Percentiles rank a stretch among this genome's conserved stretches.
These are phyloP conservation scores for Phenganax subtilis DNA, from an alignment of 92 coral and sea anemone genomes.

Conservation along the genomic window DNA sequence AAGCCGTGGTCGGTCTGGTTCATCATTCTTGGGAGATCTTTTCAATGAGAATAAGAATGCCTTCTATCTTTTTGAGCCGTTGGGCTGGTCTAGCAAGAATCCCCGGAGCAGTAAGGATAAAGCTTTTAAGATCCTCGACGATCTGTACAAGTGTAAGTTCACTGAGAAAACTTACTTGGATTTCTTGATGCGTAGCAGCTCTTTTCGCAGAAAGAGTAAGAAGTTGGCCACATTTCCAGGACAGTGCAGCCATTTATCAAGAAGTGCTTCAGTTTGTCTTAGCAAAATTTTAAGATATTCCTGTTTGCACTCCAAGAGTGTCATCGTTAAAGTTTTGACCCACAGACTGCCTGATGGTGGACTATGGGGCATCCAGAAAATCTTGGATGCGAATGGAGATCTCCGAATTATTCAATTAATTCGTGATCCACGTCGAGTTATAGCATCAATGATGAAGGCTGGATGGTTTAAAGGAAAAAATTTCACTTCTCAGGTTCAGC, in stretches of 20 bases:
- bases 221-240: background rate
- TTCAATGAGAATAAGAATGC: background rate
- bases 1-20: conserved; percentile 31
- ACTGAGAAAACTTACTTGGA: conserved; percentile 1
- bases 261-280: conserved; percentile 3
- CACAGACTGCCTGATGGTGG: conserved; percentile 30
- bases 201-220: background rate
- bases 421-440: conserved; percentile 30
- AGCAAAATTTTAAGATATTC: background rate
- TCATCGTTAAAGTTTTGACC: conserved; percentile 11
- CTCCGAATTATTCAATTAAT: conserved; percentile 19
- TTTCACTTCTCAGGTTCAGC: background rate
- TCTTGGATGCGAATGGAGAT: conserved; percentile 4
- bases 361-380: conserved; percentile 24
- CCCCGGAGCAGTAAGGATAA: background rate
- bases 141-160: conserved; percentile 9
- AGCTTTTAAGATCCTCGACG: conserved; percentile 9
- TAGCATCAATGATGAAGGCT: conserved; percentile 15
- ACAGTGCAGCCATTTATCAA: background rate
- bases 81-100: background rate
- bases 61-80: conserved; percentile 28
- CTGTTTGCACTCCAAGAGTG: background rate
- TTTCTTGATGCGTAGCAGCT: background rate
- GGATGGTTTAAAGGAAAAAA: conserved; percentile 24
- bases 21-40: conserved; percentile 31